Conservation (phyloP, 2,113 vertebrate genomes). For the Salvelinus namaycush region DNA sequence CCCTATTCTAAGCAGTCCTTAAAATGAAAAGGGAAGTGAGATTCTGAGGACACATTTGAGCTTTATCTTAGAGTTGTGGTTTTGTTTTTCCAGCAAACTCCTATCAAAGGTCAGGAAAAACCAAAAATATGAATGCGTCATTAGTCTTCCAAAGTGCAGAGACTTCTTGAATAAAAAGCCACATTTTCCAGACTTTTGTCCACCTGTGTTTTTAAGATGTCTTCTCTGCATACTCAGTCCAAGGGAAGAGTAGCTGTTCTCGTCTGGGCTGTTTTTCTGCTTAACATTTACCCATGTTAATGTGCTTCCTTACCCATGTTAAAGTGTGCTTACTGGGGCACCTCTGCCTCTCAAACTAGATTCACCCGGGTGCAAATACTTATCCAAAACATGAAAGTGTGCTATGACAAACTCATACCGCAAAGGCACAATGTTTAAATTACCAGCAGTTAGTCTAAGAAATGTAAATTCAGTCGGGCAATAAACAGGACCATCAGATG, state of each 20-base stretch:
- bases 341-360: slow-evolving; percentile 2
- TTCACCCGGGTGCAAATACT: slow-evolving; percentile 19
- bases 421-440: background rate
- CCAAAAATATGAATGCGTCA: background rate
- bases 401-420: no score
- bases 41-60: slow-evolving; percentile 23
- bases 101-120: background rate
- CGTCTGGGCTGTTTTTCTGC: background rate
- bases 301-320: background rate
- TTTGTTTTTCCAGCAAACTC: background rate
- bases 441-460: background rate
- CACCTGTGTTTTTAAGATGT: background rate
- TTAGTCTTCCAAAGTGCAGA: background rate
- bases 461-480: background rate
- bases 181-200: background rate
- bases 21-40: slow-evolving; percentile 68
- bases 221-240: background rate
- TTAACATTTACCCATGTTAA: background rate
- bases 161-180: background rate
- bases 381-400: no score
- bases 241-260: background rate
- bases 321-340: background rate
- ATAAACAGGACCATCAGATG: background rate
- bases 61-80: background rate
- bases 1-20: slow-evolving; percentile 28